A percentile compares a stretch with the other conserved stretches of the same genome.
Conservation (phyloP, 2,888 invertebrate species). For the Gortyna flavago region DNA sequence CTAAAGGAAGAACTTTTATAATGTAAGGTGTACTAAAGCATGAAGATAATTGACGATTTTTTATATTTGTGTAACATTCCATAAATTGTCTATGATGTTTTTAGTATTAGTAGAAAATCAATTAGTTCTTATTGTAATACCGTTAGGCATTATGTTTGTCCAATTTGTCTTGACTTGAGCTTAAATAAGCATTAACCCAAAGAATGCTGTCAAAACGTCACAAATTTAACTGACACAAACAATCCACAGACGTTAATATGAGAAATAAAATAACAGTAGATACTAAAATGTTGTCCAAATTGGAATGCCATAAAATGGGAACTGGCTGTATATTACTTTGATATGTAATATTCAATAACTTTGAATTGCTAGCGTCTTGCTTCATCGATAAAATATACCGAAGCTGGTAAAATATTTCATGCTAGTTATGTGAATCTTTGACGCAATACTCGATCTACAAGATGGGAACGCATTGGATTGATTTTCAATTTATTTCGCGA, state of each 20-base stretch:
- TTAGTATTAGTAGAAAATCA: not conserved
- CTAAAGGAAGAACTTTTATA: not conserved
- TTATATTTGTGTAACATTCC: too few relatives aligned
- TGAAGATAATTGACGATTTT: not conserved
- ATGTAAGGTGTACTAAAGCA: not conserved
- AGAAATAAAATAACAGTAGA: slow-evolving; percentile 34
- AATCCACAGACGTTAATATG: slow-evolving; percentile 17
- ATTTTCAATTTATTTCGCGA: slow-evolving; percentile 70
- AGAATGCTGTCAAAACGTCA: slow-evolving; percentile 50
- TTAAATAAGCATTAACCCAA: slow-evolving; percentile 22
- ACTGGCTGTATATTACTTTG: slow-evolving; percentile 34
- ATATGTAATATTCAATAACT: slow-evolving; percentile 57
- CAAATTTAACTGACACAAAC: slow-evolving; percentile 45
- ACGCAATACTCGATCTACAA: slow-evolving; percentile 59
- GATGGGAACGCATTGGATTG: slow-evolving; percentile 62
- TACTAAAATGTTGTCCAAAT: slow-evolving; percentile 37
- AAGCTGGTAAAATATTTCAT: slow-evolving; percentile 51
- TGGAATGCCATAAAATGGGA: slow-evolving; percentile 40
- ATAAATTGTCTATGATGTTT: too few relatives aligned
- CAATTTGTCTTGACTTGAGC: slow-evolving; percentile 10
- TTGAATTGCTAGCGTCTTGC: slow-evolving; percentile 46
- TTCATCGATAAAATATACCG: slow-evolving; percentile 40
- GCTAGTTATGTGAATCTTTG: slow-evolving; percentile 50
- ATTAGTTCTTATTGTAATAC: not conserved
- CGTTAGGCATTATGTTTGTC: slow-evolving; percentile 7